These are phyloP conservation scores for Loris lydekkerianus DNA, from an alignment of 2,797 vertebrate species.

Conservation along the genomic window DNA sequence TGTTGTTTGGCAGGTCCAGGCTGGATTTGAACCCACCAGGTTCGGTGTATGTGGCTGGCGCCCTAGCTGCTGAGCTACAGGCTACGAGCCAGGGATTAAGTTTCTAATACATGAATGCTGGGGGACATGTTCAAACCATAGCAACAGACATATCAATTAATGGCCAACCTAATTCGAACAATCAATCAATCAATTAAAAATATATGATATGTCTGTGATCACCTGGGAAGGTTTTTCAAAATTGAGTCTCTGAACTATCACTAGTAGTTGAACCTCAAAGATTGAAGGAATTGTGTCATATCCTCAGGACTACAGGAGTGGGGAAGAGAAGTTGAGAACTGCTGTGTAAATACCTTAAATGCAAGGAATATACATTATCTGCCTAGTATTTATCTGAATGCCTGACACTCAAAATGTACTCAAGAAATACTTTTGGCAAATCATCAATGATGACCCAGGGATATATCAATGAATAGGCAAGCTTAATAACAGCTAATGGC, in stretches of 20 bases:
- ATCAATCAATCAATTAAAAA: conserved; percentile 24
- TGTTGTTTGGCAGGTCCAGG: too few species aligned
- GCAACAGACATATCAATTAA: background rate
- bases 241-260: background rate
- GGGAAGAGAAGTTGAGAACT: background rate
- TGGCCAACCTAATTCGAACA: background rate
- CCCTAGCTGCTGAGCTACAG: too few species aligned
- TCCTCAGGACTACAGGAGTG: background rate
- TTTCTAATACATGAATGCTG: background rate
- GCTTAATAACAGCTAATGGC: background rate
- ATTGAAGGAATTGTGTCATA: background rate
- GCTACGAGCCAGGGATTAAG: background rate
- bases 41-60: too few species aligned
- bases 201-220: background rate
- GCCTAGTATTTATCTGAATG: background rate
- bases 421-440: conserved; percentile 45
- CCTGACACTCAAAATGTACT: conserved; percentile 16
- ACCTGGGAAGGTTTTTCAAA: background rate
- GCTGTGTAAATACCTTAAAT: background rate
- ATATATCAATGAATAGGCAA: conserved; percentile 12
- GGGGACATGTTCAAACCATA: background rate
- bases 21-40: too few species aligned
- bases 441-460: background rate
- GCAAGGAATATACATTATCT: background rate
- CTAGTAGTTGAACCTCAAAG: background rate